Conservation (phyloP, 2,797 vertebrate species). For the Varecia variegata region DNA sequence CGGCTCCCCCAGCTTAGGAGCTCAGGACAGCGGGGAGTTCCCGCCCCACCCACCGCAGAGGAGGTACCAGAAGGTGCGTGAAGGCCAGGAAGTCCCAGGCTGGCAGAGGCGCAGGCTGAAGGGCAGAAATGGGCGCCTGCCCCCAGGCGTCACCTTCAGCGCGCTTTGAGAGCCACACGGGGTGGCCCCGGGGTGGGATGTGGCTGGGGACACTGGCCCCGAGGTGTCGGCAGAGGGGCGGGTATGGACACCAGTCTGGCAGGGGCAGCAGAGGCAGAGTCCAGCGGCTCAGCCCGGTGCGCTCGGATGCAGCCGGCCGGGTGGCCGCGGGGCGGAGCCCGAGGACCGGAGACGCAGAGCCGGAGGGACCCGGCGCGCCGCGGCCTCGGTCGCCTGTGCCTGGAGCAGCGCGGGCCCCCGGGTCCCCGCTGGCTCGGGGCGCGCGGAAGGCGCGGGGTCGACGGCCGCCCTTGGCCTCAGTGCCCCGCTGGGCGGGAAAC, state of each 20-base stretch:
- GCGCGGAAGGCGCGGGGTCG: neutral
- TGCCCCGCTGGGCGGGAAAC: neutral
- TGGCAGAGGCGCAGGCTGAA: neutral
- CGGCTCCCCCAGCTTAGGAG: neutral
- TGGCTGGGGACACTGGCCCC: neutral
- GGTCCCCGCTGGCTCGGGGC: fast-evolving
- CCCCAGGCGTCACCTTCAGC: neutral
- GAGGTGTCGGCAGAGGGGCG: neutral
- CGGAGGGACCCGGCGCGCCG: fast-evolving
- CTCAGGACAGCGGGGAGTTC: neutral
- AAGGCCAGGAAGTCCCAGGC: neutral
- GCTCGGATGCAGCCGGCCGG: neutral
- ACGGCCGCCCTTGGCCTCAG: neutral
- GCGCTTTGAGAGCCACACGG: neutral
- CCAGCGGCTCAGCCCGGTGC: neutral
- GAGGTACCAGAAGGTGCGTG: neutral
- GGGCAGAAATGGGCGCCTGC: neutral
- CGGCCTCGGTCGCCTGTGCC: fast-evolving
- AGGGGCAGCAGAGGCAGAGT: neutral
- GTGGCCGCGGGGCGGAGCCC: neutral
- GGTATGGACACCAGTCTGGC: neutral
- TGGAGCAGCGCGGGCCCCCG: fast-evolving
- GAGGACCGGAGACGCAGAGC: neutral
- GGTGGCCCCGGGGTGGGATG: neutral
- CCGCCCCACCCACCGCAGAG: neutral